Percentiles rank a stretch among this genome's conserved stretches.
Evolutionary conservation across 1,140 invertebrate genomes (phyloP).

Genomic region (Brachionus rotundiformis): DNA sequence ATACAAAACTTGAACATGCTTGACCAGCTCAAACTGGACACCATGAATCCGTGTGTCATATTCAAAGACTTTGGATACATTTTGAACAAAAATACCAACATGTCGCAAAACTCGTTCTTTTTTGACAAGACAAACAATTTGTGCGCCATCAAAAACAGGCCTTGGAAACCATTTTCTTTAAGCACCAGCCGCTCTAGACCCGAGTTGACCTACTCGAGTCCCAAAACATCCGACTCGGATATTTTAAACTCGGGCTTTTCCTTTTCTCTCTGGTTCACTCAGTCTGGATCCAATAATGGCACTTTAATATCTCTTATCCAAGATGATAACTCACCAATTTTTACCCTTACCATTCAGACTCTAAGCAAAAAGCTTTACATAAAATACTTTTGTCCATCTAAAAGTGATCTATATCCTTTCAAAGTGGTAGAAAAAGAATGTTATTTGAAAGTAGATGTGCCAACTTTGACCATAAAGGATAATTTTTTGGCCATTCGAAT

Average conservation of each 20-base stretch:
- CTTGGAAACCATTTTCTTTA: conserved; percentile 20
- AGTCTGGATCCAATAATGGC: conserved; percentile 2
- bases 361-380: not conserved
- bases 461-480: not conserved
- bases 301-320: not conserved
- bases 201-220: not conserved
- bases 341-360: not conserved
- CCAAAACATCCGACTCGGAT: not conserved
- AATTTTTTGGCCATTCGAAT: conserved; percentile 31
- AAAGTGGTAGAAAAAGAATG: not conserved
- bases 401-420: not conserved
- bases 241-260: conserved; percentile 33
- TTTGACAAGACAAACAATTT: conserved; percentile 39
- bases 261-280: conserved; percentile 33
- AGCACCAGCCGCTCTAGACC: not conserved
- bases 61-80: conserved; percentile 32
- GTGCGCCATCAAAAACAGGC: not conserved
- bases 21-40: conserved; percentile 23
- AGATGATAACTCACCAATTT: conserved; percentile 23
- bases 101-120: conserved; percentile 18
- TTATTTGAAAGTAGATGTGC: not conserved
- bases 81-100: not conserved
- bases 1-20: not conserved
- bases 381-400: not conserved
- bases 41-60: conserved; percentile 22